A percentile compares a stretch with the other conserved stretches of the same genome.
phyloP scores from a whole-genome alignment of 2,888 invertebrate species.

The Carabus problematicus region DNA sequence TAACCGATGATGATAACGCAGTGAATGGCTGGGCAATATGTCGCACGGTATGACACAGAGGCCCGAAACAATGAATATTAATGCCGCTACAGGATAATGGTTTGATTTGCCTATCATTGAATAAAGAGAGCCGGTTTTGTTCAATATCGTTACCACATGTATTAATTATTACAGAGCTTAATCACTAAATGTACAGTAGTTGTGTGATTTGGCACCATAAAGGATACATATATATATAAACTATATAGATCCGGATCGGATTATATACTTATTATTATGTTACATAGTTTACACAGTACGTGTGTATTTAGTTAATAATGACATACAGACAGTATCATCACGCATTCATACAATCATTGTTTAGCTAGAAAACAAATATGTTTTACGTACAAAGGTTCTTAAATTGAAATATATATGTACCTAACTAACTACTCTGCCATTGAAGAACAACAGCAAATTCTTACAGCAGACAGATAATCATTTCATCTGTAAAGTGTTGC shows the following conservation, averaged over 20 bases:
- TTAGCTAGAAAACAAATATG: background rate
- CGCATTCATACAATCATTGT: slow-evolving; percentile 18
- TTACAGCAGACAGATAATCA: too few relatives aligned
- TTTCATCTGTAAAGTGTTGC: too few relatives aligned
- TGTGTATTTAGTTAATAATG: too few relatives aligned
- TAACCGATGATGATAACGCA: background rate
- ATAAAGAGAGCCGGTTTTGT: slow-evolving; percentile 17
- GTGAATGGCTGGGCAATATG: slow-evolving; percentile 12
- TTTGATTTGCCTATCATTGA: slow-evolving; percentile 7
- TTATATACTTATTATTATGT: slow-evolving; percentile 28
- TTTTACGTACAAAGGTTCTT: slow-evolving; percentile 26
- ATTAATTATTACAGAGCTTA: slow-evolving; percentile 37
- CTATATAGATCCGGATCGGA: slow-evolving; percentile 22
- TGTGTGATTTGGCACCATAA: slow-evolving; percentile 36
- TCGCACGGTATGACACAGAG: slow-evolving; percentile 1
- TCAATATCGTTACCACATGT: slow-evolving; percentile 32
- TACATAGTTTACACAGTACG: too few relatives aligned
- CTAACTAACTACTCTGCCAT: background rate
- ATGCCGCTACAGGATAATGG: slow-evolving; percentile 18
- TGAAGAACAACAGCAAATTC: too few relatives aligned
- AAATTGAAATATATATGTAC: slow-evolving; percentile 12
- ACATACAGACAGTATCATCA: background rate
- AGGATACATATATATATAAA: slow-evolving; percentile 36
- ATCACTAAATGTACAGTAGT: slow-evolving; percentile 26
- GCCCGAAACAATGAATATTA: slow-evolving; percentile 20